Percentiles rank a stretch among this genome's conserved stretches.
These are phyloP conservation scores for Crotalus tigris DNA, from an alignment of 2,113 vertebrate species.

Conservation along the genomic window DNA sequence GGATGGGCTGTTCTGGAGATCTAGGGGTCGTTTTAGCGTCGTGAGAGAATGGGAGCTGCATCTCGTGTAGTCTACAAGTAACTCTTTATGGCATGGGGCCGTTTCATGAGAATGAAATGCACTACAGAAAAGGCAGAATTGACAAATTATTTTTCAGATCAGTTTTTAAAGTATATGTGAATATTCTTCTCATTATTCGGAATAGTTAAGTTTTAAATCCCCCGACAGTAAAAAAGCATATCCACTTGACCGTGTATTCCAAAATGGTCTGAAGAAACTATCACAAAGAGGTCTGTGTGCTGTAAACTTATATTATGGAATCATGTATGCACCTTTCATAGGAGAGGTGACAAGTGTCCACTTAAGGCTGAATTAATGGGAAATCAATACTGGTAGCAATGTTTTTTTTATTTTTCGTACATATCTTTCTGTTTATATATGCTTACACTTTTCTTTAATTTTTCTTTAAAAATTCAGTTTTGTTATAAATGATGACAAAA, in stretches of 20 bases:
- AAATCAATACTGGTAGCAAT: slow-evolving; percentile 1
- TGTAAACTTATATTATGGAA: not conserved
- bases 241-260: not conserved
- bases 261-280: not conserved
- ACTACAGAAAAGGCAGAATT: not conserved
- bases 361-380: not conserved
- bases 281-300: not conserved
- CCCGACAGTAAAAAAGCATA: not conserved
- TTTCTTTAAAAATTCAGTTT: not conserved
- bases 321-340: slow-evolving; percentile 25
- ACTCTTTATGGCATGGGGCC: not conserved
- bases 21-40: not conserved
- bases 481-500: slow-evolving; percentile 2
- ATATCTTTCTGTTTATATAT: not conserved
- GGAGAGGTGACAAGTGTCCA: slow-evolving; percentile 1
- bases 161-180: not conserved
- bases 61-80: not conserved
- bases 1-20: not conserved
- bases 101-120: not conserved
- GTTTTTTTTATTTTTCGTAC: fast-evolving
- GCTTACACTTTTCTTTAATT: not conserved
- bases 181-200: not conserved
- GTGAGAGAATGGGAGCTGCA: not conserved
- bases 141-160: not conserved
- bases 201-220: not conserved